Evolutionary conservation across 2,888 invertebrate genomes (phyloP).

Genomic region (Hermodice carunculata): DNA sequence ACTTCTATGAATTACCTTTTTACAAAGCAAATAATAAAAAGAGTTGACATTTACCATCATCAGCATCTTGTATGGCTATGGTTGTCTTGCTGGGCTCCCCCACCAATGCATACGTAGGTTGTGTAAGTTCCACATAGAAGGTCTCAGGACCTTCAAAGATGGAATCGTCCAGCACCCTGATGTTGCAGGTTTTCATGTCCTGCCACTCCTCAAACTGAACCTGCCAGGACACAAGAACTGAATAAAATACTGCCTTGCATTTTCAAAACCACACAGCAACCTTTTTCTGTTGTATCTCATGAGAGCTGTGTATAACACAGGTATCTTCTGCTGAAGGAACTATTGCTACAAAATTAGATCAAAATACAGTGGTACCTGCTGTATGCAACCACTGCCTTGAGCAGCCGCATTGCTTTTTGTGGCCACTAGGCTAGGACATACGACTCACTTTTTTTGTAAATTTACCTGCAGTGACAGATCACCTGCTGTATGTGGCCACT

Average conservation of each 20-base stretch:
- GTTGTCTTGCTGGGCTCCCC: conserved; percentile 46
- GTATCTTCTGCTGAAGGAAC: no score
- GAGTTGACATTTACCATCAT: conserved; percentile 54
- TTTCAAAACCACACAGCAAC: neutral
- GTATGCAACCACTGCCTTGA: no score
- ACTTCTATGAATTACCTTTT: no score
- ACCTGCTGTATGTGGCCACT: no score
- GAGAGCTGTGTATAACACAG: no score
- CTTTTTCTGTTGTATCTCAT: no score
- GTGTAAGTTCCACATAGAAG: conserved; percentile 57
- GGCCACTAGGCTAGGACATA: no score
- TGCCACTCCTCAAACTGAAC: conserved; percentile 67
- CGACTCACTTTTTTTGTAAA: no score
- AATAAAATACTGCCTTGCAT: neutral
- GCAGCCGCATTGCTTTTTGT: no score
- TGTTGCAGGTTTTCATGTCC: conserved; percentile 56
- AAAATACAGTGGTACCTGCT: no score
- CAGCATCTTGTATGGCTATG: conserved; percentile 58
- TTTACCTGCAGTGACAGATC: no score
- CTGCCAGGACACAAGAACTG: conserved; percentile 32
- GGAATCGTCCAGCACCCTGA: conserved; percentile 64
- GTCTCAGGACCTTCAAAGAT: conserved; percentile 62
- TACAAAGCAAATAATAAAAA: neutral
- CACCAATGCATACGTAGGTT: conserved; percentile 56
- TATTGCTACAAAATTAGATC: no score